Conservation (phyloP, 1,140 invertebrate species). For the Antheraea mylitta region DNA sequence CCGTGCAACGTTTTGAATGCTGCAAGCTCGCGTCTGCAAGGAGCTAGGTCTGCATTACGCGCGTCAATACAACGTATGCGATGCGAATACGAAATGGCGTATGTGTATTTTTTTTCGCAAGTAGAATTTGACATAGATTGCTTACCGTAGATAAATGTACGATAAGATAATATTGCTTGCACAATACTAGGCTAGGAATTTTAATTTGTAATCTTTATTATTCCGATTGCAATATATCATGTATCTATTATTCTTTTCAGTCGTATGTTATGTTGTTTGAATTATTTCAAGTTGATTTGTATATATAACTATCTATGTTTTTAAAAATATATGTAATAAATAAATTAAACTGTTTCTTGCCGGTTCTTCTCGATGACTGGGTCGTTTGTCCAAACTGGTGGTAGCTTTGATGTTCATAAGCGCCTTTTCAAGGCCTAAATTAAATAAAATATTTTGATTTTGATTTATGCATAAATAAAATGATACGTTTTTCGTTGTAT, state of each 20-base stretch:
- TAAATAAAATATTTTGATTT: too few relatives aligned
- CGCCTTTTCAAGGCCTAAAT: too few relatives aligned
- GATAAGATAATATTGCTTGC: constrained; percentile 12
- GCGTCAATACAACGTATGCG: constrained; percentile 8
- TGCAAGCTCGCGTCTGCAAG: constrained; percentile 22
- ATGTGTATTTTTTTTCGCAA: constrained; percentile 11
- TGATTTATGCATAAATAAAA: too few relatives aligned
- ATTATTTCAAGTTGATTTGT: neutral
- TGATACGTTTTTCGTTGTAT: too few relatives aligned
- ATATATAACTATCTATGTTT: too few relatives aligned
- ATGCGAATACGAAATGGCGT: neutral
- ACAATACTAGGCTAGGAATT: constrained; percentile 12
- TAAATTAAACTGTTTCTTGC: too few relatives aligned
- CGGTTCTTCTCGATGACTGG: too few relatives aligned
- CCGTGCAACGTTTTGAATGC: constrained; percentile 27
- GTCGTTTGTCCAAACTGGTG: too few relatives aligned
- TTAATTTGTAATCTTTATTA: constrained; percentile 10
- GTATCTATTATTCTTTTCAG: neutral
- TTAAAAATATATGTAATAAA: too few relatives aligned
- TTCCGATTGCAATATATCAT: neutral
- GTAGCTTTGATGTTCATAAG: too few relatives aligned
- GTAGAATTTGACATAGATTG: constrained; percentile 14
- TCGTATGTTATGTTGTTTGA: neutral
- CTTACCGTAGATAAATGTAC: constrained; percentile 1
- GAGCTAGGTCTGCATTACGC: neutral